Conservation (phyloP, 2,888 invertebrate genomes). For the Cephus spinipes region DNA sequence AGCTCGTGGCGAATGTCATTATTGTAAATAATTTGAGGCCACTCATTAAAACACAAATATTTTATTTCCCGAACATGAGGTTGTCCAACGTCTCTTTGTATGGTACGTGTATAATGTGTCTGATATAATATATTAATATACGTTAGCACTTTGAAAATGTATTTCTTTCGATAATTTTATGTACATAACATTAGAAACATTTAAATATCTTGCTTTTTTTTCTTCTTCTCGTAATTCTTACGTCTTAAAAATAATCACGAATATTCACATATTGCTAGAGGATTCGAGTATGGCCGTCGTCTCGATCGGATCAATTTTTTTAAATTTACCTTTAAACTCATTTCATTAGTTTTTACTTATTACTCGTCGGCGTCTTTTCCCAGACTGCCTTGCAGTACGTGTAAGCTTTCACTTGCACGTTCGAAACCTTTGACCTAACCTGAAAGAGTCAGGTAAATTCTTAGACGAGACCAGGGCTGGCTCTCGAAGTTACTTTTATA, state of each 20-base stretch:
- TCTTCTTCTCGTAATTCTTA: conserved; percentile 33
- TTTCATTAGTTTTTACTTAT: background rate
- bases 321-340: background rate
- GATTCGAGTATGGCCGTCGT: conserved; percentile 15
- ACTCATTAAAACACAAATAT: conserved; percentile 49
- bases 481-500: conserved; percentile 15
- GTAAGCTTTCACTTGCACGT: no score
- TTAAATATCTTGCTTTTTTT: conserved; percentile 46
- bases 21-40: background rate
- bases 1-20: background rate
- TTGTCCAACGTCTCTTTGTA: conserved; percentile 32
- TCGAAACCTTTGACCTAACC: background rate
- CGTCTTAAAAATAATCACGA: conserved; percentile 49
- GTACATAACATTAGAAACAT: conserved; percentile 61
- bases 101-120: background rate
- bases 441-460: conserved; percentile 16
- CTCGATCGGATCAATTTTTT: conserved; percentile 13
- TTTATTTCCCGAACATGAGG: conserved; percentile 49
- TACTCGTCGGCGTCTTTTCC: no score
- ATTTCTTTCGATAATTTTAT: conserved; percentile 44
- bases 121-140: conserved; percentile 7
- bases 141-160: conserved; percentile 24
- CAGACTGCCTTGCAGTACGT: no score
- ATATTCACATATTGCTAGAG: conserved; percentile 46
- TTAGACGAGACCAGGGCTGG: conserved; percentile 11